These are phyloP conservation scores for Thymelicus lineola DNA, from an alignment of 2,888 invertebrate genomes.

Conservation along the genomic window DNA sequence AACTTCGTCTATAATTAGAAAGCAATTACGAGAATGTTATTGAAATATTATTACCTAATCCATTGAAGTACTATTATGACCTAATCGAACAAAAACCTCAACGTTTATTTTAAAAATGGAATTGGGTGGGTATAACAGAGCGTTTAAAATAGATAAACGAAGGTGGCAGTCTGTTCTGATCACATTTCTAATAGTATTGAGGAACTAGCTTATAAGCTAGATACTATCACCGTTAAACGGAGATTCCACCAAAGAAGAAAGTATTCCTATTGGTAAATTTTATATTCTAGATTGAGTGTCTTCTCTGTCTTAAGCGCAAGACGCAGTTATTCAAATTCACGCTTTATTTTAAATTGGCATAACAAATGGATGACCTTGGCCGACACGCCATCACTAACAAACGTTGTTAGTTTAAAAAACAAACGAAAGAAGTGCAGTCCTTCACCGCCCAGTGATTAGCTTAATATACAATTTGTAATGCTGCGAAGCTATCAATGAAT, in stretches of 20 bases:
- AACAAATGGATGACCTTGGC: slow-evolving; percentile 62
- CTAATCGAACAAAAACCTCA: neutral
- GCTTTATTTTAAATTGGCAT: slow-evolving; percentile 42
- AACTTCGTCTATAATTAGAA: slow-evolving; percentile 2
- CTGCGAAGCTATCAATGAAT: slow-evolving; percentile 5
- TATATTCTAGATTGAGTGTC: no score
- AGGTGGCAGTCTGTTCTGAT: neutral
- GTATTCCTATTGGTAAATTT: no score
- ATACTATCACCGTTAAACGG: no score
- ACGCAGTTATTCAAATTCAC: neutral
- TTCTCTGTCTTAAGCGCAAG: no score
- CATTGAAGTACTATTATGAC: no score
- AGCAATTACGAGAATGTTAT: neutral
- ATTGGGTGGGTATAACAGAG: neutral
- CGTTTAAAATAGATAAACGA: neutral
- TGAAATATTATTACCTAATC: slow-evolving; percentile 3
- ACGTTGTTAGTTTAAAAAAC: slow-evolving; percentile 48
- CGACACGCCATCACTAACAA: slow-evolving; percentile 48
- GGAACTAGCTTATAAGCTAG: no score
- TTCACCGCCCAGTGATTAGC: slow-evolving; percentile 39
- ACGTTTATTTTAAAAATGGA: neutral
- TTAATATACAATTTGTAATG: slow-evolving; percentile 11
- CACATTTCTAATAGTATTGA: slow-evolving; percentile 6
- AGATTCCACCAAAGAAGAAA: no score
- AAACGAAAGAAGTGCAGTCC: slow-evolving; percentile 53